These are phyloP conservation scores for Chamaea fasciata DNA, from an alignment of 2,113 vertebrate genomes.

Conservation along the genomic window DNA sequence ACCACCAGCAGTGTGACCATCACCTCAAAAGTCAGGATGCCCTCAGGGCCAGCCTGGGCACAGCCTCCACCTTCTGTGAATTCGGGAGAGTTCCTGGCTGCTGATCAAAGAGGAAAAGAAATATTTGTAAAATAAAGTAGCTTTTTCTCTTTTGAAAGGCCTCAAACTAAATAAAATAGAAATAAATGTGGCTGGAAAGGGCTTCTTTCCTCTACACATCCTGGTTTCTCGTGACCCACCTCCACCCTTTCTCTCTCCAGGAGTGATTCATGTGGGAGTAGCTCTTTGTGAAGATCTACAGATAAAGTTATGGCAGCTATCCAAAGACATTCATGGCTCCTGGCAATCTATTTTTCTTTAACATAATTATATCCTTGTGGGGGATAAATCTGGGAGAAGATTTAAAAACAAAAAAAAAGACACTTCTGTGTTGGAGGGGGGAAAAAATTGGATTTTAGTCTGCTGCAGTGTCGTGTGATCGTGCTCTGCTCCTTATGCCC, in stretches of 20 bases:
- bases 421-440: not conserved
- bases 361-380: constrained; percentile 64
- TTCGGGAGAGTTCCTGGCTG: not conserved
- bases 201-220: not conserved
- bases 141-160: not conserved
- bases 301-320: constrained; percentile 17
- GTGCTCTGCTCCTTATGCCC: not conserved
- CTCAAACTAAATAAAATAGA: constrained; percentile 9
- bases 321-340: constrained; percentile 45
- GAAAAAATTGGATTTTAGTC: not conserved
- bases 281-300: constrained; percentile 14
- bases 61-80: not conserved
- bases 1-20: not conserved
- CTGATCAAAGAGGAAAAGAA: constrained; percentile 6
- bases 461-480: not conserved
- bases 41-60: not conserved
- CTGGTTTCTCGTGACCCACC: not conserved
- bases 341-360: constrained; percentile 61
- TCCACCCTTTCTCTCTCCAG: not conserved
- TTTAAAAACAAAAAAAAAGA: not conserved
- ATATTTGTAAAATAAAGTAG: constrained; percentile 12
- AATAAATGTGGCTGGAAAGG: constrained; percentile 1
- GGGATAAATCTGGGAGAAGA: constrained; percentile 50
- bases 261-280: not conserved
- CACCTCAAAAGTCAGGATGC: not conserved